These are phyloP conservation scores for Timema podura DNA, from an alignment of 2,888 invertebrate genomes.

Conservation along the genomic window DNA sequence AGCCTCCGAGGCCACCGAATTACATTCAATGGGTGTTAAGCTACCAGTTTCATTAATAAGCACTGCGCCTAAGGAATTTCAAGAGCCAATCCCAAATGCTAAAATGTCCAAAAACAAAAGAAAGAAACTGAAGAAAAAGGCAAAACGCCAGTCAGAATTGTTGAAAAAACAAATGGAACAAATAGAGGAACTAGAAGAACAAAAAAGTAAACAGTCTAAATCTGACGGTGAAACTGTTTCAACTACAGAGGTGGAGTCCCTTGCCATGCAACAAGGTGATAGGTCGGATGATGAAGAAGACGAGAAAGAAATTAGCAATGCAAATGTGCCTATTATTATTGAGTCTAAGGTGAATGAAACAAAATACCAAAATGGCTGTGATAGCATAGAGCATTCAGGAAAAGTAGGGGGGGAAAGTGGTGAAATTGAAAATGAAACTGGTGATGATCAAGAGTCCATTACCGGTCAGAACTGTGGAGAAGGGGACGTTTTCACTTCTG, in stretches of 20 bases:
- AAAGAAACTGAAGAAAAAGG: conserved; percentile 95
- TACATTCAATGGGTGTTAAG: conserved; percentile 87
- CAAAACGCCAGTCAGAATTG: conserved; percentile 78
- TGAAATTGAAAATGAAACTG: conserved; percentile 40
- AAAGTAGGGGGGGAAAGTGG: conserved; percentile 27
- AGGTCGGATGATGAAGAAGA: conserved; percentile 54
- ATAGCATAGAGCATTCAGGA: conserved; percentile 20
- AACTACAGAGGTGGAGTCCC: conserved; percentile 19
- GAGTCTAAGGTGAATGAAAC: conserved; percentile 6
- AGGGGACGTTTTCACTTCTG: conserved; percentile 26
- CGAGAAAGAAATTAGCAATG: conserved; percentile 44
- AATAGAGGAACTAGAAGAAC: conserved; percentile 83
- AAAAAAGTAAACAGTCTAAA: conserved; percentile 43
- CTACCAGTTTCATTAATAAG: conserved; percentile 88
- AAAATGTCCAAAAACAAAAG: conserved; percentile 97
- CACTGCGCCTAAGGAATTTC: conserved; percentile 83
- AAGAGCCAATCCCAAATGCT: conserved; percentile 66
- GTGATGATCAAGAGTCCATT: conserved; percentile 27
- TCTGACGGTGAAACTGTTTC: neutral
- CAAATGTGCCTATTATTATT: neutral
- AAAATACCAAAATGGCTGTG: conserved; percentile 29
- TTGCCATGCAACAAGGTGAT: conserved; percentile 12
- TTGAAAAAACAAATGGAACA: conserved; percentile 81
- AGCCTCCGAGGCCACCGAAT: conserved; percentile 91
- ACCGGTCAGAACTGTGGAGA: conserved; percentile 41